Evolutionary conservation across 1,140 invertebrate genomes (phyloP), one percentile per base, ranked within the genome.

Genomic region (Orius insidiosus): DNA sequence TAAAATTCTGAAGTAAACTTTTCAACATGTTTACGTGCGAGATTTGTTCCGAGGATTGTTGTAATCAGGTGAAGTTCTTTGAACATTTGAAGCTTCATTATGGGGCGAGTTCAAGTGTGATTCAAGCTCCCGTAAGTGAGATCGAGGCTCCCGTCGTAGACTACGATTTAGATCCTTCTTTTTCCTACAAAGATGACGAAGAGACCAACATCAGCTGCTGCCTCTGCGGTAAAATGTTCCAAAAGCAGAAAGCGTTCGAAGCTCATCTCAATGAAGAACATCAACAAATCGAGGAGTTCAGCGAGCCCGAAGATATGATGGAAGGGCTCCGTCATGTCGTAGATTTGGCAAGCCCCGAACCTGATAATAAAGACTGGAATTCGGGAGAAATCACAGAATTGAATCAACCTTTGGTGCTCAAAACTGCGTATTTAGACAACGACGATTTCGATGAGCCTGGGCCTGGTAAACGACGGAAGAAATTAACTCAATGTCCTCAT

Each of bases 241-340:
- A 70, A 31, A 67, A 71, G 45, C 72, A 76, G 55, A 77, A 75
- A 52, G 68, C 72, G n/a, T 71, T 69, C 50, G 74, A 77, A 34
- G 63, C 66, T 3, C 76, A 80, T 55, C 64, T 75, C 47, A 65
- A 66, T 49, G 65, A 71, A 24, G 60, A 63, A 0, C 72, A 75
- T 59, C 58, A 60, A 46, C 58, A 54, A 58, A 63, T 68, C 5
- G 67, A 71, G 51, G 81, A 84, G 58, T 84, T 85, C 57, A 83
- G 79, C 47, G 81, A 85, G 54, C 73, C 80, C 0, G 82, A 85
- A 60, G 82, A 85, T 60, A 68, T 85, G 57, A 81, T 85, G 71
- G 82, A 80, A 57, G 82, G 80, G 49, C 80, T 82, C 49, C 67
- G 78, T 47, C 73, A 74, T 54, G 69, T 75, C 33, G 76, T 77